phyloP scores from a whole-genome alignment of 2,888 invertebrate genomes.

The Monochamus alternatus region DNA sequence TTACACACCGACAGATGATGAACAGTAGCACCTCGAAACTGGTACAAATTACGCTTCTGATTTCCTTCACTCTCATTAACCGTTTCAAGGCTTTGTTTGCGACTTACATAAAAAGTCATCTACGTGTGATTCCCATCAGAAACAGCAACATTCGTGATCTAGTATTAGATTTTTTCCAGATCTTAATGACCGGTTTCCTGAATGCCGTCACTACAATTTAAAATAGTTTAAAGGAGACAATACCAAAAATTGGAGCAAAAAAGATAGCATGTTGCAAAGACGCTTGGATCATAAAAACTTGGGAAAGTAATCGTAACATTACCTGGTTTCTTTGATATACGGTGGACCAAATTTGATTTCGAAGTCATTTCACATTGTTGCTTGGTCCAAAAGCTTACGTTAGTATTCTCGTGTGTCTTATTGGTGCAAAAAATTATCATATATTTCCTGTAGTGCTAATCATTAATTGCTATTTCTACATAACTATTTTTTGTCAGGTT shows the following conservation, averaged over 20 bases:
- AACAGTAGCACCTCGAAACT: neutral
- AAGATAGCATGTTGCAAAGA: conserved; percentile 16
- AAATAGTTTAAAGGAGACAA: conserved; percentile 36
- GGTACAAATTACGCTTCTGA: neutral
- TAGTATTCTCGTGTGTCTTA: no score
- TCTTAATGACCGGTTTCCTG: conserved; percentile 29
- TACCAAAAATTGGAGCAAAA: conserved; percentile 35
- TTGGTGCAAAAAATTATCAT: no score
- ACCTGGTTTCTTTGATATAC: conserved; percentile 2
- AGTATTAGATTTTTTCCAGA: conserved; percentile 29
- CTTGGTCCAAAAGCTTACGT: no score
- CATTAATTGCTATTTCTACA: no score
- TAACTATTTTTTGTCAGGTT: no score
- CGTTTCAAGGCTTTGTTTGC: conserved; percentile 12
- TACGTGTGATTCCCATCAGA: conserved; percentile 24
- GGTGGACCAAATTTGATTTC: neutral
- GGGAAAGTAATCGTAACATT: conserved; percentile 20
- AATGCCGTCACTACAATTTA: conserved; percentile 31
- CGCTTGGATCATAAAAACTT: conserved; percentile 25
- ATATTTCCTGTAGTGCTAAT: no score
- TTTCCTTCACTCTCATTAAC: neutral
- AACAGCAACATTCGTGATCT: conserved; percentile 23
- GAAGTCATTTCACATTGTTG: no score
- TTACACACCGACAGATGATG: neutral
- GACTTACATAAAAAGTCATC: conserved; percentile 9